These are phyloP conservation scores for Zaprionus kolodkinae DNA, from an alignment of 1,140 invertebrate genomes.

Conservation along the genomic window DNA sequence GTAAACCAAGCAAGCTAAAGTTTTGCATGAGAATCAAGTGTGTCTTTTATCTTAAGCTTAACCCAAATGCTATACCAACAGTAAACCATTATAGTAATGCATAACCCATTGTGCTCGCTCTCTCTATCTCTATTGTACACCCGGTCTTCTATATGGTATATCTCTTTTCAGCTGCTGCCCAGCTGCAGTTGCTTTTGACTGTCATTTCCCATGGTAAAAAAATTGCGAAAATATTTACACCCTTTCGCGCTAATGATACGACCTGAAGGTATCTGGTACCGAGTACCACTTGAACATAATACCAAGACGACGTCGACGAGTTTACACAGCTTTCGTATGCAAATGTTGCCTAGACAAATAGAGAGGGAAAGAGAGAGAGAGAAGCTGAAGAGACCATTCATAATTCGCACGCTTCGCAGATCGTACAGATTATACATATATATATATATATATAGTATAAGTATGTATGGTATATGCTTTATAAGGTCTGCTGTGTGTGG, in stretches of 20 bases:
- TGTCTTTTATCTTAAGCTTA: background rate
- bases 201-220: conserved; percentile 4
- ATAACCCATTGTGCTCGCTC: background rate
- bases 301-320: background rate
- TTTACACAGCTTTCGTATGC: conserved; percentile 34
- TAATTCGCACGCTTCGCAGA: conserved; percentile 40
- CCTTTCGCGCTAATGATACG: conserved; percentile 8
- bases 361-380: conserved; percentile 7
- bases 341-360: conserved; percentile 23
- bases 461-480: background rate
- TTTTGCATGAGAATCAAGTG: background rate
- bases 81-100: background rate
- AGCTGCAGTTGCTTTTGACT: background rate
- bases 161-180: background rate
- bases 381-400: conserved; percentile 17
- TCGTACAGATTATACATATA: background rate
- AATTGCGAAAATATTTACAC: conserved; percentile 6
- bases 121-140: background rate
- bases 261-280: background rate
- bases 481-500: conserved; percentile 3
- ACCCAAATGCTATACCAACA: background rate
- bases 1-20: too few relatives aligned
- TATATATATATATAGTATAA: background rate
- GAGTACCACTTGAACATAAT: conserved; percentile 7
- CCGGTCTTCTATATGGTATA: background rate